Evolutionary conservation across 2,888 invertebrate species (phyloP).

Genomic region (Trichopoda pennipes): DNA sequence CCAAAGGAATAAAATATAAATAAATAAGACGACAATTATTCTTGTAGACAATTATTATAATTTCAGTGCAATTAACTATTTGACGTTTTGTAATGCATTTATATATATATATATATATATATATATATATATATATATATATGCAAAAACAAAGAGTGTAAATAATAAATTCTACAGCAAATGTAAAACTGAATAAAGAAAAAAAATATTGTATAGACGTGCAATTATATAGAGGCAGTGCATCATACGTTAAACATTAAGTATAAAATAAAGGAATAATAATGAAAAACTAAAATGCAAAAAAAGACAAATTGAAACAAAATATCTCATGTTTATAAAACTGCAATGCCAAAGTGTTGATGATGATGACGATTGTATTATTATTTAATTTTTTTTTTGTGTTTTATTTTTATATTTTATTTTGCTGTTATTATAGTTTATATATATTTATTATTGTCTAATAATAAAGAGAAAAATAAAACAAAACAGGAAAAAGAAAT

Average conservation of each 20-base stretch:
- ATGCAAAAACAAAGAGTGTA: conserved; percentile 1
- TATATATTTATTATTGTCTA: conserved; percentile 61
- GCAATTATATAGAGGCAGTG: conserved; percentile 11
- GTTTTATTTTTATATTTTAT: conserved; percentile 13
- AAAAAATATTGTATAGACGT: conserved; percentile 25
- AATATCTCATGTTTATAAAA: conserved; percentile 47
- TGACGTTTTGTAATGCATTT: conserved; percentile 70
- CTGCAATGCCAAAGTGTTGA: conserved; percentile 59
- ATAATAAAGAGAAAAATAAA: conserved; percentile 32
- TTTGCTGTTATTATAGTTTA: conserved; percentile 59
- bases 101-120: conserved; percentile 36
- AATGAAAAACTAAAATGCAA: conserved; percentile 1
- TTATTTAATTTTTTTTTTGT: conserved; percentile 19
- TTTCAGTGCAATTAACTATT: conserved; percentile 71
- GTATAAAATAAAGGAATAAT: conserved; percentile 34
- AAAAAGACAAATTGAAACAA: conserved; percentile 23
- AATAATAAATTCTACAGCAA: conserved; percentile 38
- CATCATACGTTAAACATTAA: conserved; percentile 28
- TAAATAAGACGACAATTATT: conserved; percentile 67
- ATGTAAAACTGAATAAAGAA: conserved; percentile 32
- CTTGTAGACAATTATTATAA: conserved; percentile 68
- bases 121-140: neutral
- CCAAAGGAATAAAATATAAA: conserved; percentile 44
- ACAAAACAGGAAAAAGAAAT: conserved; percentile 31
- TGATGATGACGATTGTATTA: conserved; percentile 48